Conservation (phyloP, 2,113 vertebrate genomes). For the Alces alces region DNA sequence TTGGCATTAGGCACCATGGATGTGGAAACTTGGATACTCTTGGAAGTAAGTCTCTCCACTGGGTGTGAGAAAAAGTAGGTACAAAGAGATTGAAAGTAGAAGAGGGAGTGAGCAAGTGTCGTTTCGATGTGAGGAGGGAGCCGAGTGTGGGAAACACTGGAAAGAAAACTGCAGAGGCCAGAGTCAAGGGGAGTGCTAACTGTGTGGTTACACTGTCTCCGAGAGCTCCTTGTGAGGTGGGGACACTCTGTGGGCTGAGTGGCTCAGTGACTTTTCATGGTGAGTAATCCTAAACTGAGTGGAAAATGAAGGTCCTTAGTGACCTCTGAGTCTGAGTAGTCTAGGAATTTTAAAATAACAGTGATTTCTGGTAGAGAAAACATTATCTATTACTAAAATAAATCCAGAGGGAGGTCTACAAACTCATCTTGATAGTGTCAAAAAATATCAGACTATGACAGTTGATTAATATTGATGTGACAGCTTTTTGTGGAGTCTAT, state of each 20-base stretch:
- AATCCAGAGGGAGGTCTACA: neutral
- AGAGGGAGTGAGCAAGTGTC: neutral
- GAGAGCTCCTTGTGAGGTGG: neutral
- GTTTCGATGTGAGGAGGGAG: neutral
- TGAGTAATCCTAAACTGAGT: neutral
- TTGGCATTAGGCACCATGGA: neutral
- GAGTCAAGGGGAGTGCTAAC: neutral
- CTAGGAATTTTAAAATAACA: neutral
- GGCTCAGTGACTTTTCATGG: neutral
- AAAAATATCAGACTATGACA: neutral
- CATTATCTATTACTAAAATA: neutral
- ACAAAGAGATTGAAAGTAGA: neutral
- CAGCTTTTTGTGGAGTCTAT: neutral
- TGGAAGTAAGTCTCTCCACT: neutral
- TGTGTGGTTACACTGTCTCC: neutral
- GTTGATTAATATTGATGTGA: neutral
- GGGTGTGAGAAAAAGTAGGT: neutral
- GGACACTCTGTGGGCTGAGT: too few species aligned
- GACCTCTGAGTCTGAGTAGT: neutral
- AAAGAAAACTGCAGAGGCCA: neutral
- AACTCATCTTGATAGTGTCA: neutral
- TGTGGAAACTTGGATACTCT: conserved; percentile 1
- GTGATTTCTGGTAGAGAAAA: neutral
- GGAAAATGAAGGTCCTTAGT: neutral
- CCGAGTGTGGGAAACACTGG: neutral